Percentiles rank a stretch among this genome's conserved stretches.
These are phyloP conservation scores for Tokudaia tokunoshimensis DNA, from an alignment of 2,797 vertebrate species.

Conservation along the genomic window DNA sequence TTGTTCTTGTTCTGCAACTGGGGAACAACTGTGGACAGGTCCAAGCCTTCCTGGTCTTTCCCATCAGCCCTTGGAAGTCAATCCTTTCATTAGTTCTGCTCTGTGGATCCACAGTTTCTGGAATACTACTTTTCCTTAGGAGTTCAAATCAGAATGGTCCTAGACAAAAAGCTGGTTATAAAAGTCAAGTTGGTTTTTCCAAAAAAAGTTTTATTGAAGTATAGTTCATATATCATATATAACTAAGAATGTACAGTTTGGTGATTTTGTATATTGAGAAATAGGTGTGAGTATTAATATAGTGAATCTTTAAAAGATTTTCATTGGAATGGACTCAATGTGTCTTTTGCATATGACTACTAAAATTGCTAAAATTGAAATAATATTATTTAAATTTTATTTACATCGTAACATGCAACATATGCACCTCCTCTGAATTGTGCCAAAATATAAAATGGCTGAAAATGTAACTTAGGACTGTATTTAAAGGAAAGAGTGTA, in stretches of 20 bases:
- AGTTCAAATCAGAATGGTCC: background rate
- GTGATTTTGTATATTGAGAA: background rate
- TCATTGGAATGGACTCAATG: background rate
- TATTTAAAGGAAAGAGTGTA: background rate
- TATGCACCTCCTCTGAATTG: background rate
- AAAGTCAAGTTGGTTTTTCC: background rate
- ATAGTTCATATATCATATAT: background rate
- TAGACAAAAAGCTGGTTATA: background rate
- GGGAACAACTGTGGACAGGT: background rate
- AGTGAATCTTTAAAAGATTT: slow-evolving; percentile 1
- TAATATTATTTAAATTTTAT: slow-evolving; percentile 47
- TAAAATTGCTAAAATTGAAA: slow-evolving; percentile 1
- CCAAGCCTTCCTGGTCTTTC: background rate
- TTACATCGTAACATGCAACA: background rate
- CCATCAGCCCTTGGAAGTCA: background rate
- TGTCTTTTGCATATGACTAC: background rate
- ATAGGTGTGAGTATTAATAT: background rate
- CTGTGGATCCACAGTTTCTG: background rate
- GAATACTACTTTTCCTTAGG: background rate
- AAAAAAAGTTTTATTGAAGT: slow-evolving; percentile 22
- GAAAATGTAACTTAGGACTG: background rate
- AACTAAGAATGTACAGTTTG: background rate
- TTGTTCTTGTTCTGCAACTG: background rate
- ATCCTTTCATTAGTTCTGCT: background rate
- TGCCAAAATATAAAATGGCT: background rate